These are phyloP conservation scores for Dryocosmus kuriphilus DNA, from an alignment of 2,888 invertebrate genomes.

Conservation along the genomic window DNA sequence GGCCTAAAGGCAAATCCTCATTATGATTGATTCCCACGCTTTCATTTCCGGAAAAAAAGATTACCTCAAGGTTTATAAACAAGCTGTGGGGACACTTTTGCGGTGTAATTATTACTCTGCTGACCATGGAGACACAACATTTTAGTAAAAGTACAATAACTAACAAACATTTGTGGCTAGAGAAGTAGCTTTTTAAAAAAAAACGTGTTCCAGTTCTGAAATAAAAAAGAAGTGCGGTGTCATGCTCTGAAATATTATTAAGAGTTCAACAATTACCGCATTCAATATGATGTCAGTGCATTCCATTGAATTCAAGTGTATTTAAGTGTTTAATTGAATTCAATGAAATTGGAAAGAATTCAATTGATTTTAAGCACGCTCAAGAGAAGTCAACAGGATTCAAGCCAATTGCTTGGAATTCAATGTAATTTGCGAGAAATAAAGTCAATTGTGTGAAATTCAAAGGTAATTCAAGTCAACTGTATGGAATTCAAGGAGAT, in stretches of 20 bases:
- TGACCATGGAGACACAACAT: not conserved
- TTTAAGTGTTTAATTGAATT: too few species aligned
- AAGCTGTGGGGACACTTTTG: not conserved
- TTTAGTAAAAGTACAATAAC: not conserved
- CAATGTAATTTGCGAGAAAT: too few species aligned
- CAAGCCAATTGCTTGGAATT: too few species aligned
- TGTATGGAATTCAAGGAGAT: not conserved
- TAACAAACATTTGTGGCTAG: not conserved
- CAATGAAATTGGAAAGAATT: too few species aligned
- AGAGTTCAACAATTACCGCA: too few species aligned
- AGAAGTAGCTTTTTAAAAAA: not conserved
- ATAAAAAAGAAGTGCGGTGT: too few species aligned
- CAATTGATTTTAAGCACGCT: too few species aligned
- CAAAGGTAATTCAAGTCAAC: not conserved
- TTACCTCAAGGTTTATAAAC: slow-evolving; percentile 6
- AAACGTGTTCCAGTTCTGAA: too few species aligned
- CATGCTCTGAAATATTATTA: too few species aligned
- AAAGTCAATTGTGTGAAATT: not conserved
- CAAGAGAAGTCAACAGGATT: too few species aligned
- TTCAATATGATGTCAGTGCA: too few species aligned
- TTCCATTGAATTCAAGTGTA: too few species aligned
- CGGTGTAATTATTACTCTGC: slow-evolving; percentile 13
- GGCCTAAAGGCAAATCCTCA: not conserved
- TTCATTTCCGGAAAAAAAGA: slow-evolving; percentile 8
- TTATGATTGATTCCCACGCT: slow-evolving; percentile 30